These are phyloP conservation scores for Acrobasis consociella DNA, from an alignment of 2,888 invertebrate genomes.

Conservation along the genomic window DNA sequence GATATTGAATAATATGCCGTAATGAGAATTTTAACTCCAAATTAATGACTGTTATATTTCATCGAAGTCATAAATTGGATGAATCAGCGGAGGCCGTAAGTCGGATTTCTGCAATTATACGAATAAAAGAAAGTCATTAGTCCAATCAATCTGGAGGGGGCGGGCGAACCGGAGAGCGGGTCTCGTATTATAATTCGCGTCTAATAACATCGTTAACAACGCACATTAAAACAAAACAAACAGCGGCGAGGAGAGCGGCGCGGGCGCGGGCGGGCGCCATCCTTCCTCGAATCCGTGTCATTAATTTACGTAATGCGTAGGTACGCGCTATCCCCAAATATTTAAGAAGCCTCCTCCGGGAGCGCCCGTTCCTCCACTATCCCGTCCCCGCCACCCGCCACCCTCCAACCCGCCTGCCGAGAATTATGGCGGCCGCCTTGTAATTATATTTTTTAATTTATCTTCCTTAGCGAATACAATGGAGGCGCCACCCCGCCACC, in stretches of 20 bases:
- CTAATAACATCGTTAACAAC: constrained; percentile 82
- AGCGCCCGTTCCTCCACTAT: constrained; percentile 80
- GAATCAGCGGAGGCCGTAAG: constrained; percentile 58
- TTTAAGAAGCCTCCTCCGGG: constrained; percentile 83
- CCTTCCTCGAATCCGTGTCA: constrained; percentile 84
- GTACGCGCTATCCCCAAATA: constrained; percentile 84
- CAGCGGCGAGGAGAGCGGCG: constrained; percentile 59
- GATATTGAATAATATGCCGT: constrained; percentile 25
- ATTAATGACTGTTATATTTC: constrained; percentile 61
- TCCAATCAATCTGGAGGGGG: constrained; percentile 63
- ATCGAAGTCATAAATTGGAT: constrained; percentile 57
- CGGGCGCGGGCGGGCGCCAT: constrained; percentile 74
- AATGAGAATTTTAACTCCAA: constrained; percentile 33
- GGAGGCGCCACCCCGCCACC: constrained; percentile 82
- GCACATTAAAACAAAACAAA: constrained; percentile 82
- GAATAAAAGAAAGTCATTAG: constrained; percentile 76
- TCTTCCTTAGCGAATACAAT: constrained; percentile 86
- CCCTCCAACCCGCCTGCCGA: constrained; percentile 74
- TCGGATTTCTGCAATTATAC: constrained; percentile 73
- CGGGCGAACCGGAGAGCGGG: constrained; percentile 44
- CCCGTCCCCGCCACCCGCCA: constrained; percentile 55
- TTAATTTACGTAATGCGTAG: constrained; percentile 84
- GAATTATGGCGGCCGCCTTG: constrained; percentile 85
- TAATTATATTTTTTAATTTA: constrained; percentile 89
- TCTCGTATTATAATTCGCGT: constrained; percentile 72